A percentile compares a stretch with the other conserved stretches of the same genome.
Evolutionary conservation across 2,113 vertebrate genomes (phyloP).

Genomic region (Lycocorax pyrrhopterus): DNA sequence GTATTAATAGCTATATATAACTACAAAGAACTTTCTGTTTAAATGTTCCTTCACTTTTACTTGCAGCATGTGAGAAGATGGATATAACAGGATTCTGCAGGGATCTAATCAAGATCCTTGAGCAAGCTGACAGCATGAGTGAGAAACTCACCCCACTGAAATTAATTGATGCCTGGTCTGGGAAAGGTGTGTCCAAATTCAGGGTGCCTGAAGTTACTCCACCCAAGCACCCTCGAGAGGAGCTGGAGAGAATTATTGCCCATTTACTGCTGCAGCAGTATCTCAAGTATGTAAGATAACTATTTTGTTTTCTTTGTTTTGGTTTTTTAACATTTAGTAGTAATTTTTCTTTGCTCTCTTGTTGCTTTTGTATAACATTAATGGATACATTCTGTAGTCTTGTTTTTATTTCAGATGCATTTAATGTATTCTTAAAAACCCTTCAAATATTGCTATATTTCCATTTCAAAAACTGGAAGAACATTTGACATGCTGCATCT

Average conservation of each 20-base stretch:
- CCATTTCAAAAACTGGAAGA: background rate
- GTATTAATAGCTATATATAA: background rate
- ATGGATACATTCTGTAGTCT: background rate
- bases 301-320: background rate
- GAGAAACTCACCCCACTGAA: conserved; percentile 94
- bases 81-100: conserved; percentile 81
- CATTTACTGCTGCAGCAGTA: conserved; percentile 86
- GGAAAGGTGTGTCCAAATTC: conserved; percentile 84
- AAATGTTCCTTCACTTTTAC: background rate
- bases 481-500: background rate
- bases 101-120: conserved; percentile 84
- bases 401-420: background rate
- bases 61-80: conserved; percentile 74
- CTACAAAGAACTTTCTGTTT: background rate
- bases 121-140: conserved; percentile 76
- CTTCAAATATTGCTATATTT: background rate
- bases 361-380: background rate
- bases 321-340: background rate
- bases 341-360: background rate
- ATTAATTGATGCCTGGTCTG: conserved; percentile 88
- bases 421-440: background rate
- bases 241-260: conserved; percentile 83
- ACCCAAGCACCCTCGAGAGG: conserved; percentile 71
- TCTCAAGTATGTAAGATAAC: conserved; percentile 75
- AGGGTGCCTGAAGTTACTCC: conserved; percentile 79